phyloP scores from a whole-genome alignment of 2,888 invertebrate genomes.

The Tetranychus piercei region DNA sequence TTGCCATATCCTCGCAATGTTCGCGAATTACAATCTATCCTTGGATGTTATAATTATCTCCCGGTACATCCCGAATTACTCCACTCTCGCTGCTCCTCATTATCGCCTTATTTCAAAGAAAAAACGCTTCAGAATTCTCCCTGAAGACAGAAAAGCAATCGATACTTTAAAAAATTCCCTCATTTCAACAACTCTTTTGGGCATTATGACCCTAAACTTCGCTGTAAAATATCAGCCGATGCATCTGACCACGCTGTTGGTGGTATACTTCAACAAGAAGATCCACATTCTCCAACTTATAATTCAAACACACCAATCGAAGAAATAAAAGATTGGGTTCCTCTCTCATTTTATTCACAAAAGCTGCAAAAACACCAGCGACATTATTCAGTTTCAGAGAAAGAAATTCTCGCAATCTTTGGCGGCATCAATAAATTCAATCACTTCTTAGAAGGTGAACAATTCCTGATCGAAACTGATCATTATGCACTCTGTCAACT shows the following conservation, averaged over 20 bases:
- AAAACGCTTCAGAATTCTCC: background rate
- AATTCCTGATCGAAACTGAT: slow-evolving; percentile 3
- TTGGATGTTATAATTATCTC: background rate
- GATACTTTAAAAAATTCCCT: background rate
- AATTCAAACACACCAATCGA: background rate
- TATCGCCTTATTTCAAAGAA: background rate
- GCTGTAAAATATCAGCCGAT: background rate
- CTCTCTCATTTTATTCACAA: background rate
- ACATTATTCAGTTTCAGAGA: background rate
- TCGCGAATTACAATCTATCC: background rate
- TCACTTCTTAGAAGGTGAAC: background rate
- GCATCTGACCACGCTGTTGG: background rate
- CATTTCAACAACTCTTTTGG: background rate
- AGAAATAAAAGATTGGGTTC: background rate
- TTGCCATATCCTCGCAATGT: background rate
- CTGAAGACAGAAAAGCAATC: background rate
- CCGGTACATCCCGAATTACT: background rate
- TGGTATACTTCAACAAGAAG: background rate
- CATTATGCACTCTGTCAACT: background rate
- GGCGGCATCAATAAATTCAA: background rate
- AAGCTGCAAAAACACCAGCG: background rate
- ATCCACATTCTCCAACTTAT: background rate
- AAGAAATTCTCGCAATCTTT: background rate
- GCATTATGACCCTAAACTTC: background rate
- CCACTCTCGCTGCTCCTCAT: background rate